phyloP scores from a whole-genome alignment of 1,140 invertebrate species.

The Aphelinus atriplicis region DNA sequence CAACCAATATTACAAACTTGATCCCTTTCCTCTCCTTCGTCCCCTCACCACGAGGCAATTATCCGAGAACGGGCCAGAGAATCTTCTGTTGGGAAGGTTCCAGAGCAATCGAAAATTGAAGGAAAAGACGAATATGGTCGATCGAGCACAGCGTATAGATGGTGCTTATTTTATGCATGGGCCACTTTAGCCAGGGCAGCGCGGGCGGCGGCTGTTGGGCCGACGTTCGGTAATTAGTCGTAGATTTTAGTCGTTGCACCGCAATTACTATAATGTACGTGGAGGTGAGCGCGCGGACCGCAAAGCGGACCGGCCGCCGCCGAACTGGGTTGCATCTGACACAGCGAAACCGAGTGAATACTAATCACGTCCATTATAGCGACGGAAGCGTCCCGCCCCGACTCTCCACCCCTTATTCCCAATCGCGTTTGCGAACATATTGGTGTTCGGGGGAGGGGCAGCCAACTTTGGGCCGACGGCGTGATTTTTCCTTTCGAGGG shows the following conservation, averaged over 20 bases:
- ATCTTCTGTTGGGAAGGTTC: too few species aligned
- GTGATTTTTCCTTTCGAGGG: too few species aligned
- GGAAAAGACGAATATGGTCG: too few species aligned
- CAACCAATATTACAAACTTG: too few species aligned
- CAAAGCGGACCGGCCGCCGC: background rate
- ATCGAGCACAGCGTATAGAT: too few species aligned
- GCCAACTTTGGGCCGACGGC: too few species aligned
- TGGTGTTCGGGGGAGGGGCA: too few species aligned
- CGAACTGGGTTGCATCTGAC: conserved; percentile 43
- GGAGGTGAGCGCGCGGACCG: background rate
- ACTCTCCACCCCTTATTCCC: background rate
- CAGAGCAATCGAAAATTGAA: too few species aligned
- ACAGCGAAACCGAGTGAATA: conserved; percentile 42
- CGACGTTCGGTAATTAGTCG: conserved; percentile 36
- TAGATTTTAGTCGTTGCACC: conserved; percentile 35
- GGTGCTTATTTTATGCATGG: conserved; percentile 22
- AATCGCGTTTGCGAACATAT: background rate
- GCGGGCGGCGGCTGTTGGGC: background rate
- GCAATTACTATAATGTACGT: conserved; percentile 41
- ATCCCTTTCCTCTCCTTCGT: too few species aligned
- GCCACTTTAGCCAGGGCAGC: conserved; percentile 22
- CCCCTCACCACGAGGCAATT: too few species aligned
- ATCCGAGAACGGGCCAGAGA: too few species aligned
- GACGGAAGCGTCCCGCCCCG: conserved; percentile 3
- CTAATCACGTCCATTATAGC: conserved; percentile 40